Conservation (phyloP, 1,140 invertebrate genomes). For the Xylocopa sonorina region DNA sequence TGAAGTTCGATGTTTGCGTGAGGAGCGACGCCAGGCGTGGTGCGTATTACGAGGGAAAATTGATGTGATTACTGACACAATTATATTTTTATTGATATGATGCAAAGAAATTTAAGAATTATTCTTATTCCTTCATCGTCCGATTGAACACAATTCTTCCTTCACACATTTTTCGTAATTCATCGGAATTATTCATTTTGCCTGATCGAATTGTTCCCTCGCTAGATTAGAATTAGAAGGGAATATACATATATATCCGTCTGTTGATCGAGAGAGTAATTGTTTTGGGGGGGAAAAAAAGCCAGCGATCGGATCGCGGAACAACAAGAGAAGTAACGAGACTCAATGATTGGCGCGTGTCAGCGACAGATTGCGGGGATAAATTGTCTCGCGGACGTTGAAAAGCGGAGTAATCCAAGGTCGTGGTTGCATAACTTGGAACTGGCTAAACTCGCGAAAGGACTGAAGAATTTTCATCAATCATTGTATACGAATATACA, state of each 20-base stretch:
- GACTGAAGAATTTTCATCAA: not conserved
- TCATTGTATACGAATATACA: not conserved
- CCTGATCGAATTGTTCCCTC: conserved; percentile 36
- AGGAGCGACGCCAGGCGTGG: too few species aligned
- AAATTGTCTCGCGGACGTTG: conserved; percentile 7
- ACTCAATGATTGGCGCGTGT: conserved; percentile 30
- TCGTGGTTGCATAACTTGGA: conserved; percentile 7
- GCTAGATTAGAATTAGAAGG: not conserved
- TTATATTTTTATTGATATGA: too few species aligned
- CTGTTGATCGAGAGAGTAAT: not conserved
- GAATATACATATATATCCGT: too few species aligned
- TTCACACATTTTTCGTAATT: not conserved
- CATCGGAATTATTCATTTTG: too few species aligned
- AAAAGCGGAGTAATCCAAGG: not conserved
- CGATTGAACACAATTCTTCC: not conserved
- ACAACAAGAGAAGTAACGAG: conserved; percentile 8
- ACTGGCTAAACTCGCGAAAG: not conserved
- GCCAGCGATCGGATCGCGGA: conserved; percentile 7
- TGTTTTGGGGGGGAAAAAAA: not conserved
- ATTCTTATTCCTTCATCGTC: too few species aligned
- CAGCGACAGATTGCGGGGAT: conserved; percentile 19
- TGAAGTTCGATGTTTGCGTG: too few species aligned
- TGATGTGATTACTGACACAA: too few species aligned
- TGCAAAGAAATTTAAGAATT: too few species aligned
- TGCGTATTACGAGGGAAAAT: too few species aligned